Evolutionary conservation across 2,888 invertebrate species (phyloP).

Genomic region (Euclidia mi): DNA sequence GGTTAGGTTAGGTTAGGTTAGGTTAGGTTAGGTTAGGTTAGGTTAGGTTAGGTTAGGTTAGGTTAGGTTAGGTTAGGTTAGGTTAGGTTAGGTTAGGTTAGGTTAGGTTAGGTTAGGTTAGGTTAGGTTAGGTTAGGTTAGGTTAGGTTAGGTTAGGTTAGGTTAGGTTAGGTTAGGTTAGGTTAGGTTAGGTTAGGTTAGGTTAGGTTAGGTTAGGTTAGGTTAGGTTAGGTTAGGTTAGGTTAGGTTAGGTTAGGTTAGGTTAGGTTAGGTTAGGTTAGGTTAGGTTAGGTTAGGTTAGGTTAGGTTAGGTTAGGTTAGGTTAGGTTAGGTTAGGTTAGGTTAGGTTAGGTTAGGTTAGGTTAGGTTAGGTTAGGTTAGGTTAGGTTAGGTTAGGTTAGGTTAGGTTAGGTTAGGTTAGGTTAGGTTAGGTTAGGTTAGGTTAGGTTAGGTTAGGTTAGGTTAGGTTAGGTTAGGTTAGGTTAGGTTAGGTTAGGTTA

Average conservation of each 20-base stretch:
- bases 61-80: constrained; percentile 6
- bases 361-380: constrained; percentile 6
- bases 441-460: constrained; percentile 6
- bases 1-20: constrained; percentile 6
- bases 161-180: constrained; percentile 6
- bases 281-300: constrained; percentile 6
- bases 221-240: constrained; percentile 6
- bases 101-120: constrained; percentile 6
- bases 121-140: constrained; percentile 6
- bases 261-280: constrained; percentile 6
- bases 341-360: constrained; percentile 6
- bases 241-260: constrained; percentile 6
- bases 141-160: constrained; percentile 6
- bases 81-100: constrained; percentile 6
- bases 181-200: constrained; percentile 6
- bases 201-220: constrained; percentile 6
- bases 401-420: constrained; percentile 6
- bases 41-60: constrained; percentile 6
- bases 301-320: constrained; percentile 6
- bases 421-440: constrained; percentile 6
- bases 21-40: constrained; percentile 6
- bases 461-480: constrained; percentile 6
- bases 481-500: constrained; percentile 6
- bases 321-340: constrained; percentile 6
- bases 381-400: constrained; percentile 6